Base-by-base conservation (phyloP, 2,113 vertebrate species). In the Podarcis raffonei region DNA sequence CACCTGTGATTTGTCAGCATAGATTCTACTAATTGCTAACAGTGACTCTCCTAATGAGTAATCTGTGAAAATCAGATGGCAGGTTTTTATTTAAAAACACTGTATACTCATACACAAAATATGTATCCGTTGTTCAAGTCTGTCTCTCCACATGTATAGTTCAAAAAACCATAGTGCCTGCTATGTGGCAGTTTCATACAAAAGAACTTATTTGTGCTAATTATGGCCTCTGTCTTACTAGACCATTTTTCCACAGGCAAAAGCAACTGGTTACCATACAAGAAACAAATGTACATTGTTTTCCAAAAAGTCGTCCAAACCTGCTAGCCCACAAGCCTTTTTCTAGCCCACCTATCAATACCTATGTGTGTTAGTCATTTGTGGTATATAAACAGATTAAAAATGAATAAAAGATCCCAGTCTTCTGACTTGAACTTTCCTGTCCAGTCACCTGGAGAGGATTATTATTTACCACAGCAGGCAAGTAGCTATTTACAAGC, bases 21-120 rank as follows among this genome's bases (percentile, higher is more conserved):
- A 87, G 90, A 94, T 94, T 95, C 94, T 93, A 76, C 92, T 92
- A 65, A 91, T 91, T 89, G 90, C 86, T 92, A 90, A 93, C 42
- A 90, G 82, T 42, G 42, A 42, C 42, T 42, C 42, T 42, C 42
- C 89, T 72, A 87, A 85, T 82, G 77, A 93, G 8, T 94, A 69
- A 87, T 89, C 85, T 94, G 79, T 11, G 69, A 81, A 91, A 90
- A 69, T 27, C 9, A 39, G 68, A 84, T 88, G 75, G 1, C 48
- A 23, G 27, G 88, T 53, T 53, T 53, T 53, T 53, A 53, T 53
- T 53, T 22, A 30, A 39, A 68, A 22, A 2, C 87, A 11, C 1
- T 0, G 87, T 86, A 15, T 12, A 6, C 37, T 92, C 69, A 75
- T 0, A 0, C 27, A 68, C 78, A n/a, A 4, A 1, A 0, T 87